Evolutionary conservation across 2,797 vertebrate species (phyloP).

Genomic region (Sciurus carolinensis): DNA sequence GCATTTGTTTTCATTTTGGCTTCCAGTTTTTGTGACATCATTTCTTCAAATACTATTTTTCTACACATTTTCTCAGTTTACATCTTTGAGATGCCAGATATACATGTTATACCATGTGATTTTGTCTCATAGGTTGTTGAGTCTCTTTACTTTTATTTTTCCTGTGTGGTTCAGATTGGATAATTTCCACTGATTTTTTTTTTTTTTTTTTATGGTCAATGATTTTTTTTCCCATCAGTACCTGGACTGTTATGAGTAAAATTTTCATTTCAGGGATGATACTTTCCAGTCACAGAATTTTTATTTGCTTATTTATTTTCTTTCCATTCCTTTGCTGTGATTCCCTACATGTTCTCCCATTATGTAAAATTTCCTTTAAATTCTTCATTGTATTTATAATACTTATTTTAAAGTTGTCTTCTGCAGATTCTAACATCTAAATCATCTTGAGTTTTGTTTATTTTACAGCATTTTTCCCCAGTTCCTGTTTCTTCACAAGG

Average conservation of each 20-base stretch:
- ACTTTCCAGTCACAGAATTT: background rate
- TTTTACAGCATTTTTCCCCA: background rate
- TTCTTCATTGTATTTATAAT: background rate
- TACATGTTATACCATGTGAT: background rate
- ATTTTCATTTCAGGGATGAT: background rate
- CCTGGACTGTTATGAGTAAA: background rate
- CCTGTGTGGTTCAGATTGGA: background rate
- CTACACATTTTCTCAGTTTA: background rate
- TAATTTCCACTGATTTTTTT: background rate
- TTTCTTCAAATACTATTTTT: background rate
- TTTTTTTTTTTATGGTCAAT: background rate
- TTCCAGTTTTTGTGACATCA: background rate
- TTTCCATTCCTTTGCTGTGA: background rate
- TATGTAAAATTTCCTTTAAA: background rate
- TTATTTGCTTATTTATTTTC: background rate
- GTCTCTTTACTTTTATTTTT: background rate
- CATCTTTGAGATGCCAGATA: background rate
- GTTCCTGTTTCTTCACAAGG: background rate
- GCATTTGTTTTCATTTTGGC: background rate
- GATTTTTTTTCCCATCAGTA: background rate
- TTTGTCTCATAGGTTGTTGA: background rate
- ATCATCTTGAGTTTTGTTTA: constrained; percentile 24
- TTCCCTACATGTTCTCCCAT: background rate
- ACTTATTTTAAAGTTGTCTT: constrained; percentile 34
- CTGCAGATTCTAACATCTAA: constrained; percentile 11